These are phyloP conservation scores for Ips typographus DNA, from an alignment of 1,140 invertebrate genomes.

Conservation along the genomic window DNA sequence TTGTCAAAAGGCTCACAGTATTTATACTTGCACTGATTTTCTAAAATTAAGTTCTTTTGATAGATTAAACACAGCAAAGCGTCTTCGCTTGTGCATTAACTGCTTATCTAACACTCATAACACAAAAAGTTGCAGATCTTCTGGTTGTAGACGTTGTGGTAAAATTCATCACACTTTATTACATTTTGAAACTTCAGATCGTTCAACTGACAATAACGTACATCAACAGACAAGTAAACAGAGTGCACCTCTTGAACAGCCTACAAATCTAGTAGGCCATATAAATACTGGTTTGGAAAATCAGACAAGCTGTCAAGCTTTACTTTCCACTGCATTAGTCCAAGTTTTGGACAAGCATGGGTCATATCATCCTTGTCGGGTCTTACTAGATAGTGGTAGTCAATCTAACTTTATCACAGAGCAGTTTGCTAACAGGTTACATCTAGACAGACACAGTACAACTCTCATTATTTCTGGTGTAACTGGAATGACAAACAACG, in stretches of 20 bases:
- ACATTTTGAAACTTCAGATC: slow-evolving; percentile 16
- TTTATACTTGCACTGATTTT: slow-evolving; percentile 21
- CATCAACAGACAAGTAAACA: background rate
- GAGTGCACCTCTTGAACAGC: background rate
- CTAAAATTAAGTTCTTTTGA: slow-evolving; percentile 19
- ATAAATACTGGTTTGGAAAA: slow-evolving; percentile 4
- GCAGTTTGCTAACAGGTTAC: slow-evolving; percentile 6
- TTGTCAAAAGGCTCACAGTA: slow-evolving; percentile 12
- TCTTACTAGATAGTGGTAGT: slow-evolving; percentile 31
- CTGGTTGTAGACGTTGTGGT: slow-evolving; percentile 26
- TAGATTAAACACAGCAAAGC: slow-evolving; percentile 26
- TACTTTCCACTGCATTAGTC: slow-evolving; percentile 33
- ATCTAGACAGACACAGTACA: slow-evolving; percentile 4
- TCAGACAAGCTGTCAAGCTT: background rate
- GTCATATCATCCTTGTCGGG: slow-evolving; percentile 15
- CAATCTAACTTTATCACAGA: slow-evolving; percentile 31
- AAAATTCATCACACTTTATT: slow-evolving; percentile 34
- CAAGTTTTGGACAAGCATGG: slow-evolving; percentile 9
- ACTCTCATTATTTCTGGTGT: slow-evolving; percentile 12
- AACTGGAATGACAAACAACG: background rate
- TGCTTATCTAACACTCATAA: slow-evolving; percentile 26
- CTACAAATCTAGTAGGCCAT: background rate
- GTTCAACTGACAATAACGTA: background rate
- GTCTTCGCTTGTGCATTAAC: slow-evolving; percentile 29
- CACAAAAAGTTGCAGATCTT: slow-evolving; percentile 33